Percentiles rank a stretch among this genome's conserved stretches.
These are phyloP conservation scores for Oncopeltus fasciatus DNA, from an alignment of 1,140 invertebrate genomes.

Conservation along the genomic window DNA sequence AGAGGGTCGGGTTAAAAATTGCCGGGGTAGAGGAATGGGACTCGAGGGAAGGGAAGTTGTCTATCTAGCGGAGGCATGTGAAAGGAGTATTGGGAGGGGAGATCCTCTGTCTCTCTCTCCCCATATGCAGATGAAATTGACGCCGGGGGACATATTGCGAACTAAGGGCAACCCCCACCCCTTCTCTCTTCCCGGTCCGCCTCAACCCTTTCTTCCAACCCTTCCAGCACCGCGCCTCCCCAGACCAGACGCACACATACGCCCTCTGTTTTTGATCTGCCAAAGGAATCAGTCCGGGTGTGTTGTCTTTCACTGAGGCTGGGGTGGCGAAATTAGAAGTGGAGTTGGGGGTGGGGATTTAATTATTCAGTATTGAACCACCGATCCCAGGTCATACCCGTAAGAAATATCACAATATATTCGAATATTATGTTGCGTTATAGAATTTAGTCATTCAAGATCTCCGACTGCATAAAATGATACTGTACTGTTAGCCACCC, in stretches of 20 bases:
- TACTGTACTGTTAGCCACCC: too few relatives aligned
- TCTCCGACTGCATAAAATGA: too few relatives aligned
- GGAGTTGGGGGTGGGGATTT: too few relatives aligned
- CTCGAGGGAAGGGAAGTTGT: neutral
- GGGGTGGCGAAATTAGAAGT: too few relatives aligned
- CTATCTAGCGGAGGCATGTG: neutral
- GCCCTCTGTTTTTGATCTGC: neutral
- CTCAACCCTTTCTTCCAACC: constrained; percentile 3
- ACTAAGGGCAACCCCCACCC: neutral
- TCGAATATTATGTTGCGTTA: too few relatives aligned
- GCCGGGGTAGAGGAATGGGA: neutral
- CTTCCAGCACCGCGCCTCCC: neutral
- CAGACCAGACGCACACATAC: neutral
- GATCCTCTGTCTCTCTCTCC: neutral
- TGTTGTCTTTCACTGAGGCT: neutral
- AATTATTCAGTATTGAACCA: too few relatives aligned
- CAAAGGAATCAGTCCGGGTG: neutral
- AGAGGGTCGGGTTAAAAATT: constrained; percentile 4
- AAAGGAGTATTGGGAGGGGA: constrained; percentile 3
- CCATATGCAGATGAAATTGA: constrained; percentile 11
- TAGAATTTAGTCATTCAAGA: too few relatives aligned
- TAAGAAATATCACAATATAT: too few relatives aligned
- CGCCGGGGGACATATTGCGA: constrained; percentile 8
- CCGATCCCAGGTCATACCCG: too few relatives aligned
- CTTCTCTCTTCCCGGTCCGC: too few relatives aligned